Evolutionary conservation across 2,888 invertebrate species (phyloP).

Genomic region (Plebejus melissa): DNA sequence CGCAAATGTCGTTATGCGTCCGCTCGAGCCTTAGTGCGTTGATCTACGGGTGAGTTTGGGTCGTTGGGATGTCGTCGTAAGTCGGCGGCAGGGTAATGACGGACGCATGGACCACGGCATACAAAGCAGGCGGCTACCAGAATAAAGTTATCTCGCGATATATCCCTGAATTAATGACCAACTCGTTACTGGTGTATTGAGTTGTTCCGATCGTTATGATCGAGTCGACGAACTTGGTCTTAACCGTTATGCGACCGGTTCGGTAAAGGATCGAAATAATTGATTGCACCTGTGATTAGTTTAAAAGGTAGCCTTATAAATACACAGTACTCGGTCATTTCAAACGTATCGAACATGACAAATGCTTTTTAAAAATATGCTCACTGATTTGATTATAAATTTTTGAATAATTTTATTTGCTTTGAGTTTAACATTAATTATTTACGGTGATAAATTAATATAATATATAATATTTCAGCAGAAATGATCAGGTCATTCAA

Average conservation of each 20-base stretch:
- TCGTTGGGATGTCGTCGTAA: slow-evolving; percentile 37
- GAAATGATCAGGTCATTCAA: background rate
- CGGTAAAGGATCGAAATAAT: slow-evolving; percentile 16
- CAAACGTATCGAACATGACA: background rate
- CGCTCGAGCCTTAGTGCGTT: slow-evolving; percentile 35
- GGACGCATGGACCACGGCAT: slow-evolving; percentile 74
- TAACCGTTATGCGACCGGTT: slow-evolving; percentile 31
- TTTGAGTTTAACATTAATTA: background rate
- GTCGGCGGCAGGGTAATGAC: slow-evolving; percentile 66
- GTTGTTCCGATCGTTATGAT: slow-evolving; percentile 69
- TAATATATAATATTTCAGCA: background rate
- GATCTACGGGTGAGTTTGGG: slow-evolving; percentile 45
- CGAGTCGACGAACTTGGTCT: slow-evolving; percentile 54
- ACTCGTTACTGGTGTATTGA: slow-evolving; percentile 78
- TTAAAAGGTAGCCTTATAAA: slow-evolving; percentile 17
- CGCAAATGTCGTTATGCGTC: slow-evolving; percentile 43
- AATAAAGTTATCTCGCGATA: slow-evolving; percentile 78
- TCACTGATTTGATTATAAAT: background rate
- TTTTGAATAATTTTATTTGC: background rate
- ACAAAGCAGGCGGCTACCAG: slow-evolving; percentile 78
- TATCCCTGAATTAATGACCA: slow-evolving; percentile 77
- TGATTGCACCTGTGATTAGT: slow-evolving; percentile 20
- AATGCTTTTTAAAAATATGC: background rate
- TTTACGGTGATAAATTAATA: background rate
- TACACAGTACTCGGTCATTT: background rate